These are phyloP conservation scores for Limonius californicus DNA, from an alignment of 1,140 invertebrate genomes.

Conservation along the genomic window DNA sequence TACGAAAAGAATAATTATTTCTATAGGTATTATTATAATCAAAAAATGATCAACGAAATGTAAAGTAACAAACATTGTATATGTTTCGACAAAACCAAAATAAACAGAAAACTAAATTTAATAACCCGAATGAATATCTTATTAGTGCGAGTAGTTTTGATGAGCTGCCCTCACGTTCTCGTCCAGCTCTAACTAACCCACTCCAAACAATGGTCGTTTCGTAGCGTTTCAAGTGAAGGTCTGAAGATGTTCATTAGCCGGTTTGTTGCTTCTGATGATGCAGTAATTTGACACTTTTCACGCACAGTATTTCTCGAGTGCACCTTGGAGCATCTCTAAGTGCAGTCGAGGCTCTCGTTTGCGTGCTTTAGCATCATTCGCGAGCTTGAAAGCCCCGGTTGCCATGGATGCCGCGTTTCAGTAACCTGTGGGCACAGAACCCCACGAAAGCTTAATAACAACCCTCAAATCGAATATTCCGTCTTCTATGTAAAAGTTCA, in stretches of 20 bases:
- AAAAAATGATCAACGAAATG: not conserved
- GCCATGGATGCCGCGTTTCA: not conserved
- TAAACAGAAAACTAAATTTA: not conserved
- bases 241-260: slow-evolving; percentile 12
- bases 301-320: slow-evolving; percentile 10
- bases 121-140: not conserved
- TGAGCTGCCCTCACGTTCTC: no score
- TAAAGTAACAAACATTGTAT: not conserved
- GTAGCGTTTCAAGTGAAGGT: not conserved
- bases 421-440: slow-evolving; percentile 10
- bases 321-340: not conserved
- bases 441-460: not conserved
- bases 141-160: not conserved
- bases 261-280: slow-evolving; percentile 5
- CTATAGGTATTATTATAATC: no score
- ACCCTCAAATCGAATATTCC: slow-evolving; percentile 1
- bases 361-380: slow-evolving; percentile 3
- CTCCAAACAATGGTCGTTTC: not conserved
- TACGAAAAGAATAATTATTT: no score
- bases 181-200: no score
- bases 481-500: not conserved
- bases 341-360: not conserved
- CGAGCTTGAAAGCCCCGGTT: not conserved
- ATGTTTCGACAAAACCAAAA: not conserved
- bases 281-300: slow-evolving; percentile 14